These are phyloP conservation scores for Empidonax alnorum DNA, from an alignment of 2,113 vertebrate species.

Conservation along the genomic window DNA sequence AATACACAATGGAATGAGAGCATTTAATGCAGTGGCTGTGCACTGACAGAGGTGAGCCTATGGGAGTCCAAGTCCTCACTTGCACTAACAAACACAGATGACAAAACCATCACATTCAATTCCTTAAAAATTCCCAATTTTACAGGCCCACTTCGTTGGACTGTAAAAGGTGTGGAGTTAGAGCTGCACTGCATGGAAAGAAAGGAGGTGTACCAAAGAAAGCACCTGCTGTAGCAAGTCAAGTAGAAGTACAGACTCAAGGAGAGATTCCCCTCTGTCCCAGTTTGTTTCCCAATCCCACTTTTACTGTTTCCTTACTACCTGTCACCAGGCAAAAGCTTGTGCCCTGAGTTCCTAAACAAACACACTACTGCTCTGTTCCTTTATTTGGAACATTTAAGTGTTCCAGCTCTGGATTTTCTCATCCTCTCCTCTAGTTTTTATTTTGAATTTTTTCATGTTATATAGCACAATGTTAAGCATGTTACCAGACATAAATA, in stretches of 20 bases:
- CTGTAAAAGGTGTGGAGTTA: background rate
- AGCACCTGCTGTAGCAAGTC: background rate
- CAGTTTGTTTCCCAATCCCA: background rate
- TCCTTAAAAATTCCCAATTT: background rate
- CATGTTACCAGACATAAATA: background rate
- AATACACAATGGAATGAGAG: background rate
- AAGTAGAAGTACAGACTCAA: background rate
- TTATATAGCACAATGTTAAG: background rate
- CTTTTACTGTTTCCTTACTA: background rate
- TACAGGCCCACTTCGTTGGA: background rate
- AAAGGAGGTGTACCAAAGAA: background rate
- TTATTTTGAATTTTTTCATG: background rate
- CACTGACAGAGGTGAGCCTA: background rate
- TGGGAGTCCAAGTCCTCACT: background rate
- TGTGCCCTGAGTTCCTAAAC: background rate
- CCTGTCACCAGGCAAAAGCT: background rate
- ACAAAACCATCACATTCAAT: background rate
- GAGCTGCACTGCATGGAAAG: background rate
- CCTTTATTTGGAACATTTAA: background rate
- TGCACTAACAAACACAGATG: background rate
- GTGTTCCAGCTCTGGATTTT: background rate
- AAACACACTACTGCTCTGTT: background rate
- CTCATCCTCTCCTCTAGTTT: background rate
- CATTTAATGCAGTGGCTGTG: background rate
- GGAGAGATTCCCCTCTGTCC: background rate